Conservation (phyloP, 2,888 invertebrate species). For the Ophion ellenae region DNA sequence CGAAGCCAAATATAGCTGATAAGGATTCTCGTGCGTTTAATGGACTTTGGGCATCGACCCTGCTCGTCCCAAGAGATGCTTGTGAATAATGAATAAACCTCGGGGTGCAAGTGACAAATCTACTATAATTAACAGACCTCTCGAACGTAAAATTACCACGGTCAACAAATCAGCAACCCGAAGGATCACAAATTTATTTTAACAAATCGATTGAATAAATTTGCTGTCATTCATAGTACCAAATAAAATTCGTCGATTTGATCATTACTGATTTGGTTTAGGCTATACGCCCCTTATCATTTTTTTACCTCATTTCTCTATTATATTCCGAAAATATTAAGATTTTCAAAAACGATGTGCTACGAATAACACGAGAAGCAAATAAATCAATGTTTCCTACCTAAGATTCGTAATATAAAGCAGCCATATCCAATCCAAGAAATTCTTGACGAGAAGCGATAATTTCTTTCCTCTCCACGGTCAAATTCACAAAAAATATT, state of each 20-base stretch:
- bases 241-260: neutral
- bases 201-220: neutral
- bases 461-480: too few species aligned
- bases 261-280: neutral
- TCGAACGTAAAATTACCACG: neutral
- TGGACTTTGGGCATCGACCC: constrained; percentile 55
- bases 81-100: constrained; percentile 55
- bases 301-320: neutral
- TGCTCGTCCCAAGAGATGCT: constrained; percentile 21
- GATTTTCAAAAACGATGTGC: neutral
- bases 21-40: constrained; percentile 61
- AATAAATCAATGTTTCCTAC: neutral
- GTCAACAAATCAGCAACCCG: neutral
- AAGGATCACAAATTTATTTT: neutral
- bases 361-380: neutral
- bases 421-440: neutral
- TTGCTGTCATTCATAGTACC: neutral
- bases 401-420: neutral
- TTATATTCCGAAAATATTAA: neutral
- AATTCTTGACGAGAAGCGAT: too few species aligned
- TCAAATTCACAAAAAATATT: too few species aligned
- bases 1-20: constrained; percentile 47
- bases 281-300: neutral
- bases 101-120: constrained; percentile 3
- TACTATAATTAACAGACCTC: constrained; percentile 7